A percentile compares a stretch with the other conserved stretches of the same genome.
These are phyloP conservation scores for Mirounga angustirostris DNA, from an alignment of 2,113 vertebrate species.

Conservation along the genomic window DNA sequence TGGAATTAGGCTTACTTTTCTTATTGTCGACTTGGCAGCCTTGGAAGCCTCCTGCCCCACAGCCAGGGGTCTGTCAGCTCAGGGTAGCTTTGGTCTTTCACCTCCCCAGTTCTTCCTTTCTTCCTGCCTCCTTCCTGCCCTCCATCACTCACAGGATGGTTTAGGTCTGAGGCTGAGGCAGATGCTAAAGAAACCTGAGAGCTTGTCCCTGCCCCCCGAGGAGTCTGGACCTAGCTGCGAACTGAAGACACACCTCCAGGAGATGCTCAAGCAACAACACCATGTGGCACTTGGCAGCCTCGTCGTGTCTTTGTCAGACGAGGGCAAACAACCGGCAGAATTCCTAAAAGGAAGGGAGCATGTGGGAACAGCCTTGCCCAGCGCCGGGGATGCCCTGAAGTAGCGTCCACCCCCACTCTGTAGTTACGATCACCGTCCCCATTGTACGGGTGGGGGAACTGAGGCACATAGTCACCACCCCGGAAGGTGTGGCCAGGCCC, in stretches of 20 bases:
- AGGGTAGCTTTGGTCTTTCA: not conserved
- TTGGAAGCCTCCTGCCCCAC: not conserved
- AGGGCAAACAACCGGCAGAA: not conserved
- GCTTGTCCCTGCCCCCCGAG: not conserved
- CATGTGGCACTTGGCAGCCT: not conserved
- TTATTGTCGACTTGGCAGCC: no score
- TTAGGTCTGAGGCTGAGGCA: not conserved
- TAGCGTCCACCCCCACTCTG: rapidly evolving
- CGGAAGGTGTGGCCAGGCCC: not conserved
- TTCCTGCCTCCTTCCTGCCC: no score
- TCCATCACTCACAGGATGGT: not conserved
- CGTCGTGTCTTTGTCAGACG: not conserved
- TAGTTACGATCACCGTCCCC: not conserved
- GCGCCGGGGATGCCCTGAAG: not conserved
- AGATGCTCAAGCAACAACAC: not conserved
- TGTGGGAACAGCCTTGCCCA: not conserved
- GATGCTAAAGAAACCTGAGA: not conserved
- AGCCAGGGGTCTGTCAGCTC: not conserved
- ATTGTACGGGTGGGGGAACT: not conserved
- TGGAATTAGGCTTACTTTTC: not conserved
- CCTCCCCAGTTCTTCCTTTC: not conserved
- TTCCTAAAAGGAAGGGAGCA: not conserved
- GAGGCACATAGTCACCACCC: not conserved
- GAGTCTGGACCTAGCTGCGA: not conserved
- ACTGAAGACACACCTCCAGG: not conserved